These are phyloP conservation scores for Eledone cirrhosa DNA, from an alignment of 2,888 invertebrate genomes.

Conservation along the genomic window DNA sequence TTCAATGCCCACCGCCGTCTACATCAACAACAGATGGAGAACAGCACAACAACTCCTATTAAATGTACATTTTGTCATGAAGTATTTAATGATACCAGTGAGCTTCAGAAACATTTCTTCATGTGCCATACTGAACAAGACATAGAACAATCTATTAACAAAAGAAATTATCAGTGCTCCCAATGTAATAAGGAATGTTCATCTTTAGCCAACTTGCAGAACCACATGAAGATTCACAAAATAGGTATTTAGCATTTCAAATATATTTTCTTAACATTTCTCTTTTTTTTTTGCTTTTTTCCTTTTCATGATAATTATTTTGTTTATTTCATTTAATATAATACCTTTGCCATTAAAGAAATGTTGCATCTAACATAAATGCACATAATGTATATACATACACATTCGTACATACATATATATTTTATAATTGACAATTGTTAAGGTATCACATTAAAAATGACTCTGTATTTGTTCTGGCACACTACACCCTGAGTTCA, in stretches of 20 bases:
- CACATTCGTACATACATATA: no score
- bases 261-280: no score
- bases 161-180: slow-evolving; percentile 63
- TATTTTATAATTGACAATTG: no score
- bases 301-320: no score
- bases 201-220: slow-evolving; percentile 68
- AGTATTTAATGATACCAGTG: slow-evolving; percentile 49
- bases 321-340: no score
- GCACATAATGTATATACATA: no score
- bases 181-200: slow-evolving; percentile 69
- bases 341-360: no score
- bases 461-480: no score
- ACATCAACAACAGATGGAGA: slow-evolving; percentile 40
- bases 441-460: no score
- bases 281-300: no score
- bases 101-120: slow-evolving; percentile 63
- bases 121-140: slow-evolving; percentile 42
- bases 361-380: no score
- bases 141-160: slow-evolving; percentile 41
- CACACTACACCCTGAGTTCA: no score
- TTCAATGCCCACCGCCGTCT: slow-evolving; percentile 55
- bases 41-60: slow-evolving; percentile 33
- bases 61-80: slow-evolving; percentile 62
- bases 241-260: slow-evolving; percentile 43
- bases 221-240: slow-evolving; percentile 69